phyloP scores from a whole-genome alignment of 2,797 vertebrate species.

The Clarias fuscus region DNA sequence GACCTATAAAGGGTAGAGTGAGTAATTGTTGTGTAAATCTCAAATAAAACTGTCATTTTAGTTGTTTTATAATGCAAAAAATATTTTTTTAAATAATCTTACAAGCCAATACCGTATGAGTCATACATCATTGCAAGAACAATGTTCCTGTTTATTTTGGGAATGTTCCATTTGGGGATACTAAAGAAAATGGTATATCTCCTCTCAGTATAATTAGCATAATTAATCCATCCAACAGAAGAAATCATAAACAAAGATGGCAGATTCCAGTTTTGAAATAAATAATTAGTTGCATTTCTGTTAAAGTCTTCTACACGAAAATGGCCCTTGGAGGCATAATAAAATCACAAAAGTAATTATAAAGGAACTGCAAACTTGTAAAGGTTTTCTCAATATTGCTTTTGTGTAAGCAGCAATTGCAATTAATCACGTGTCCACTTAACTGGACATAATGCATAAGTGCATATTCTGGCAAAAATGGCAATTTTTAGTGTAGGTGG shows the following conservation, averaged over 20 bases:
- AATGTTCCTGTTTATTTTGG: not conserved
- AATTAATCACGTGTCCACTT: not conserved
- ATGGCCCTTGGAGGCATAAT: not conserved
- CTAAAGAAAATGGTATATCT: constrained; percentile 36
- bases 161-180: constrained; percentile 2
- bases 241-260: not conserved
- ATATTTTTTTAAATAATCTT: not conserved
- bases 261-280: not conserved
- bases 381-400: not conserved
- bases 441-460: not conserved
- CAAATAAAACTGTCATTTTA: not conserved
- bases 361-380: not conserved
- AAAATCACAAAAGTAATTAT: not conserved
- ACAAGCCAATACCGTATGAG: not conserved
- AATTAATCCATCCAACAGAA: constrained; percentile 36
- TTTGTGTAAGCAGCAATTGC: not conserved
- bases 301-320: not conserved
- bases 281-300: not conserved
- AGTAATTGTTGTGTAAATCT: not conserved
- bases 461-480: no score
- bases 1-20: not conserved
- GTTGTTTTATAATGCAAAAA: not conserved
- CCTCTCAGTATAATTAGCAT: constrained; percentile 37
- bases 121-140: not conserved
- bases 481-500: no score